Percentiles rank a stretch among this genome's conserved stretches.
phyloP scores from a whole-genome alignment of 2,797 vertebrate genomes.

The Syngnathus acus region DNA sequence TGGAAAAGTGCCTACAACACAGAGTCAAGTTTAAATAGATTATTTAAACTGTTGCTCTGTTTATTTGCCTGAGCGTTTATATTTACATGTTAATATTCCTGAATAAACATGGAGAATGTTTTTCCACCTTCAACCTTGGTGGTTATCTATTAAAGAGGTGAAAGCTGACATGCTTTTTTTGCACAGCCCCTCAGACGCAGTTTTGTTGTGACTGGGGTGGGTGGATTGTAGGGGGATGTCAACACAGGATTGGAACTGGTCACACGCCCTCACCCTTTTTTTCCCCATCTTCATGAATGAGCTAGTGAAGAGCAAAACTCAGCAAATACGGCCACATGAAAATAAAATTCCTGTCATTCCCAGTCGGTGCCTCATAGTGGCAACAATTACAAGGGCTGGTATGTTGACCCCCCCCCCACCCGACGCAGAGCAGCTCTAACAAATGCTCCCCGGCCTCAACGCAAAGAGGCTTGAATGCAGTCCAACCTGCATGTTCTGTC shows the following conservation, averaged over 20 bases:
- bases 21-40: neutral
- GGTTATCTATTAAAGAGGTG: neutral
- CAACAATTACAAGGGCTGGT: constrained; percentile 47
- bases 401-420: constrained; percentile 21
- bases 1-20: neutral
- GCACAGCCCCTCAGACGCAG: neutral
- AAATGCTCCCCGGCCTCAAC: constrained; percentile 24
- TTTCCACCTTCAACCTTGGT: too few species aligned
- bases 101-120: too few species aligned
- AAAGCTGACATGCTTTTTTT: neutral
- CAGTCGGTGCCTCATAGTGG: constrained; percentile 35
- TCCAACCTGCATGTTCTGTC: neutral
- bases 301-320: constrained; percentile 31
- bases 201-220: neutral
- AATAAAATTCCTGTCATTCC: constrained; percentile 65
- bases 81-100: too few species aligned
- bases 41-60: neutral
- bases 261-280: constrained; percentile 23
- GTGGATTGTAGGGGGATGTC: constrained; percentile 21
- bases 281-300: constrained; percentile 44
- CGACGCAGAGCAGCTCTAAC: neutral
- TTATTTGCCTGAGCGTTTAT: too few species aligned
- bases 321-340: constrained; percentile 51
- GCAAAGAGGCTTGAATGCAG: constrained; percentile 19
- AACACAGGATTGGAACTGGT: constrained; percentile 26